Conservation (phyloP, 2,888 invertebrate genomes). For the Steinernema hermaphroditum region DNA sequence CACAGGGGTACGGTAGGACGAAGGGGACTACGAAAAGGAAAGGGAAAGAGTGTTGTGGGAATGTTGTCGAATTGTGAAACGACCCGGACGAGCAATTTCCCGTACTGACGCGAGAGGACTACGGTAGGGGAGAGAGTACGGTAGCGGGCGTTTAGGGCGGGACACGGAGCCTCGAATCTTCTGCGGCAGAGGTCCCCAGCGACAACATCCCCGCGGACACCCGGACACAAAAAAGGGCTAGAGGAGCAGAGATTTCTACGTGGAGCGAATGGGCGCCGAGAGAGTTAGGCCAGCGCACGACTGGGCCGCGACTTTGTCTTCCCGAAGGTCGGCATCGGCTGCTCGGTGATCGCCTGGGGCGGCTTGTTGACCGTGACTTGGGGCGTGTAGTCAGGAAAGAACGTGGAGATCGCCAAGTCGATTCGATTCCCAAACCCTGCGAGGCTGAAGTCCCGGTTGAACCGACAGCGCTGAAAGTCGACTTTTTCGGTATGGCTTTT, state of each 20-base stretch:
- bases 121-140: neutral
- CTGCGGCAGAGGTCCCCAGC: constrained; percentile 11
- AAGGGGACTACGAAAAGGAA: neutral
- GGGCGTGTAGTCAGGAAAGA: constrained; percentile 44
- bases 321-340: neutral
- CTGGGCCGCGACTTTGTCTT: constrained; percentile 16
- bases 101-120: constrained; percentile 12
- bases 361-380: neutral
- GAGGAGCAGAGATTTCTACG: constrained; percentile 29
- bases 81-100: constrained; percentile 9
- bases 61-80: constrained; percentile 21
- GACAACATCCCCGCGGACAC: constrained; percentile 30
- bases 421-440: constrained; percentile 62
- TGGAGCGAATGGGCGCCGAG: neutral
- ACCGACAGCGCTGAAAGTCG: constrained; percentile 60
- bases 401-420: constrained; percentile 57
- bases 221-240: constrained; percentile 14
- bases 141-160: constrained; percentile 11
- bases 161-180: constrained; percentile 26
- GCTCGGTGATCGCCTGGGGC: neutral
- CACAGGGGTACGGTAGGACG: neutral
- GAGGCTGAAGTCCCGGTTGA: constrained; percentile 59
- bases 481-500: too few relatives aligned
- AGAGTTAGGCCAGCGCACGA: constrained; percentile 17
- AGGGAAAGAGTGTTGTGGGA: constrained; percentile 25